A percentile compares a stretch with the other conserved stretches of the same genome.
Conservation (phyloP, 2,113 vertebrate genomes). For the Zonotrichia leucophrys region DNA sequence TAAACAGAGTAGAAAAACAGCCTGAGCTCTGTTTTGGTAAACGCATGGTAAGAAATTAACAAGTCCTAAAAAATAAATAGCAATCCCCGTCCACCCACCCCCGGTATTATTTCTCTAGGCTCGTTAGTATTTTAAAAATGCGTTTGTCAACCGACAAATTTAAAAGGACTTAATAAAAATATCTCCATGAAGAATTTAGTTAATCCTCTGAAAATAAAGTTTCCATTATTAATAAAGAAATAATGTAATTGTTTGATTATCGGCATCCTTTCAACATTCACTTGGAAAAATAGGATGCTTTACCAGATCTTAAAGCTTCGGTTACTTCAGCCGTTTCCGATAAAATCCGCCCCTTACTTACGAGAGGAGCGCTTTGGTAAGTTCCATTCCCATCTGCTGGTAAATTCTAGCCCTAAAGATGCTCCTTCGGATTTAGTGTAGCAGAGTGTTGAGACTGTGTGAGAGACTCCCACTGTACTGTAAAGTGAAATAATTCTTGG, state of each 20-base stretch:
- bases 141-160: not conserved
- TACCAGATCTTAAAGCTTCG: not conserved
- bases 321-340: not conserved
- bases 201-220: not conserved
- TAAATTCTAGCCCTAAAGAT: not conserved
- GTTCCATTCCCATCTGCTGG: rapidly evolving
- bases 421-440: not conserved
- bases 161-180: not conserved
- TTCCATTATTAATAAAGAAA: not conserved
- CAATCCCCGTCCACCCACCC: rapidly evolving
- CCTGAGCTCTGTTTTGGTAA: not conserved
- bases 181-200: not conserved
- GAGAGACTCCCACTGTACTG: not conserved
- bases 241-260: not conserved
- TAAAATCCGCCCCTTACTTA: not conserved
- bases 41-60: not conserved
- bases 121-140: not conserved
- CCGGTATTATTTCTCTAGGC: not conserved
- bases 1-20: not conserved
- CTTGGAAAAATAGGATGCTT: not conserved
- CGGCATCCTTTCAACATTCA: not conserved
- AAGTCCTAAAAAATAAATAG: not conserved
- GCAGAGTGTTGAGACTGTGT: not conserved
- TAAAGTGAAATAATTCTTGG: not conserved
- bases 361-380: not conserved